Evolutionary conservation across 1,140 invertebrate genomes (phyloP).

Genomic region (Bombus difficillimus): DNA sequence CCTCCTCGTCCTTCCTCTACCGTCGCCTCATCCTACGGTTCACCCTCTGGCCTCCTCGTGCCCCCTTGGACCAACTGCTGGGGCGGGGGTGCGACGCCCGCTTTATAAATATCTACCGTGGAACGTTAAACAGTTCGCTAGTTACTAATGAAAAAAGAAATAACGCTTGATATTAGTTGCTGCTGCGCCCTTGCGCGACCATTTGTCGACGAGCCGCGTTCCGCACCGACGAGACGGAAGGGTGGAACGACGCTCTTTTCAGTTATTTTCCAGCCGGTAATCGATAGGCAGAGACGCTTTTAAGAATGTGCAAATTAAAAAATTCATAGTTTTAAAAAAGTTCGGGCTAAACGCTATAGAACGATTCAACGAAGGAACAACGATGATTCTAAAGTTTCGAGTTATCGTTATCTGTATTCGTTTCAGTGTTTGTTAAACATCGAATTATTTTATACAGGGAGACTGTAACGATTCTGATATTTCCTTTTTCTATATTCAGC

Average conservation of each 20-base stretch:
- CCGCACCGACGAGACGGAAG: not conserved
- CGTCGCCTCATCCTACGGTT: not conserved
- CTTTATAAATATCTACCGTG: constrained; percentile 77
- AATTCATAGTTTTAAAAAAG: not conserved
- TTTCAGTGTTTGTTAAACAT: not conserved
- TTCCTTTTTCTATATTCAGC: not conserved
- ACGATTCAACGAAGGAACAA: not conserved
- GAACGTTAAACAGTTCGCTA: constrained; percentile 75
- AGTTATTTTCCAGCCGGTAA: not conserved
- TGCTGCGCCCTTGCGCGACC: constrained; percentile 15
- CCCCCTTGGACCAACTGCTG: constrained; percentile 45
- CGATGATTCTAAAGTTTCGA: not conserved
- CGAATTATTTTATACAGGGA: not conserved
- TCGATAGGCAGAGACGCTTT: not conserved
- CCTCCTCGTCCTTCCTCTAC: constrained; percentile 12
- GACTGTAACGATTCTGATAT: not conserved
- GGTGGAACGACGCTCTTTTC: not conserved
- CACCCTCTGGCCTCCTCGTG: constrained; percentile 14
- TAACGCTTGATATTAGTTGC: constrained; percentile 50
- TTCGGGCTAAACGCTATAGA: accelerated
- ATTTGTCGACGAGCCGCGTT: constrained; percentile 19
- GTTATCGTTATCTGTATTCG: not conserved
- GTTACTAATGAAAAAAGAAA: constrained; percentile 71
- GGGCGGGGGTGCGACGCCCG: constrained; percentile 63
- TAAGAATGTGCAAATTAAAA: not conserved